phyloP scores from a whole-genome alignment of 2,888 invertebrate genomes.

The Rhorus exstirpatorius region DNA sequence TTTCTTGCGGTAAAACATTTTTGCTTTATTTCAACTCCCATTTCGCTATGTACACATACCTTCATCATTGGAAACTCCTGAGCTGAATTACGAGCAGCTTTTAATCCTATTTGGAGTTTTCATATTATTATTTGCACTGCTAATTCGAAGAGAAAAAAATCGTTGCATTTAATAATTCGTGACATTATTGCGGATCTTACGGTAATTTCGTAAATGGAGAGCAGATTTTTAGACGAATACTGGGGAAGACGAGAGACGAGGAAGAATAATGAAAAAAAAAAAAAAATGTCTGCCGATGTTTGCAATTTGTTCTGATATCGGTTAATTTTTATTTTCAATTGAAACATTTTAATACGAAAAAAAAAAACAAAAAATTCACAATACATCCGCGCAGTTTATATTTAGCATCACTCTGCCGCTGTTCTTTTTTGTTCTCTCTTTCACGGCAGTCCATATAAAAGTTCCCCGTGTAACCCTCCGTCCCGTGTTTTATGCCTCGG shows the following conservation, averaged over 20 bases:
- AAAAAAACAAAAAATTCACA: not conserved
- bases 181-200: no score
- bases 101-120: no score
- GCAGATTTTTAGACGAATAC: no score
- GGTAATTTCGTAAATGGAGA: no score
- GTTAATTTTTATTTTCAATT: not conserved
- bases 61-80: conserved; percentile 5
- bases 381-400: conserved; percentile 15
- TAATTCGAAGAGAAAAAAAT: conserved; percentile 31
- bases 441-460: not conserved
- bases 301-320: not conserved
- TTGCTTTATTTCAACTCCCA: conserved; percentile 40
- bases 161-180: conserved; percentile 2
- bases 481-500: no score
- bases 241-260: no score
- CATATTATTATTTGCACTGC: conserved; percentile 49
- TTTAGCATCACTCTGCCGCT: not conserved
- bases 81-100: conserved; percentile 42
- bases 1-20: conserved; percentile 34
- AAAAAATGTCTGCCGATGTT: no score
- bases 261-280: no score
- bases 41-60: not conserved
- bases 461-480: no score
- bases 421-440: conserved; percentile 5
- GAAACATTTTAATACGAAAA: not conserved